Base-by-base conservation (phyloP, 2,888 invertebrate genomes). In the Amaurobius ferox region DNA sequence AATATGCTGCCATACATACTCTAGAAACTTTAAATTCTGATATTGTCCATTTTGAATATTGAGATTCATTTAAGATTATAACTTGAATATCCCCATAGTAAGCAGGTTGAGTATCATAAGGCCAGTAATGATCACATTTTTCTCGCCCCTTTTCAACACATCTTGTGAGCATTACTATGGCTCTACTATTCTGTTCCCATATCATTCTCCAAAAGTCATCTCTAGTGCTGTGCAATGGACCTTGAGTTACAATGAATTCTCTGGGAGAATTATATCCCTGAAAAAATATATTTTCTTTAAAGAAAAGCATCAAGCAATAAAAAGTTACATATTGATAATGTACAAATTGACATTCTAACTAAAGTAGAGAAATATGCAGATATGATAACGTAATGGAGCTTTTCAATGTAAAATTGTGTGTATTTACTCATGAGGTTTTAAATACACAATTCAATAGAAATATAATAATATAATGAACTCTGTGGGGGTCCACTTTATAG, bases 131-230 rank as follows among this genome's bases (percentile, higher is more conserved):
- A 92, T 93, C 92, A 90, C 93, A 93, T 88, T 92, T 92, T 88
- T 92, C 92, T 83, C 90, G 73, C 3, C 88, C 88, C 91, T 98
- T 98, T 92, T 98, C 98, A 88, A 97, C 96, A 92, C 97, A 98
- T 88, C 97, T 94, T 28, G 99, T 99, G 83, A 99, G 93, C 97
- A 99, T 99, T 48, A 99, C 96, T 91, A 99, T 97, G 88, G 97
- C 97, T 89, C 98, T 94, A 79, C 96, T 96, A 91, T 98, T 98
- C 89, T 97, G 97, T 92, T 99, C 99, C 98, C 99, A 99, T 90
- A 96, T 95, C 97, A 98, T 98, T 90, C 98, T 94, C 99, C 99
- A 99, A 93, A 99, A 99, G 92, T 99, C 98, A 91, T 99, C 98
- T 87, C 98, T 93, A 1, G 99, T 99, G 88, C 97, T 96, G 91